Conservation (phyloP, 1,140 invertebrate genomes). For the Nebria ingens region DNA sequence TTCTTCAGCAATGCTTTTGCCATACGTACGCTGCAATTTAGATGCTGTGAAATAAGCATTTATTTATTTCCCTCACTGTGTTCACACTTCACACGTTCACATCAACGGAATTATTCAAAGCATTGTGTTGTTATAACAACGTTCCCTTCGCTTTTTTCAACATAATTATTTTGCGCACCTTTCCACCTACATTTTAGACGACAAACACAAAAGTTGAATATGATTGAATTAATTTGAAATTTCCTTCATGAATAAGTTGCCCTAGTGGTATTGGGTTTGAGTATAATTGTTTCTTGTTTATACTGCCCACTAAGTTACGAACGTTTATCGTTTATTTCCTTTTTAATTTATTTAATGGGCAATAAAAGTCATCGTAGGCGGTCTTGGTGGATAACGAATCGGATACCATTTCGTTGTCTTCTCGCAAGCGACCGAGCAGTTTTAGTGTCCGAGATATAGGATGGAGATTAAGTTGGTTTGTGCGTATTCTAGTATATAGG, state of each 20-base stretch:
- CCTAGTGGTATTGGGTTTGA: background rate
- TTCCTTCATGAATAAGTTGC: no score
- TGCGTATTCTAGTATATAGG: background rate
- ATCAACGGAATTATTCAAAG: background rate
- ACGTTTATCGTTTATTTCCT: slow-evolving; percentile 9
- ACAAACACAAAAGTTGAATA: no score
- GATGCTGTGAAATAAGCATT: background rate
- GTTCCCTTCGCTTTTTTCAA: background rate
- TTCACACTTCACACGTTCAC: background rate
- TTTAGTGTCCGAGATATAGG: slow-evolving; percentile 8
- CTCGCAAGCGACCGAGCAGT: slow-evolving; percentile 5
- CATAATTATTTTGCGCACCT: background rate
- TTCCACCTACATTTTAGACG: background rate
- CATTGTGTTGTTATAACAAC: background rate
- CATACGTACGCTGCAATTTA: background rate
- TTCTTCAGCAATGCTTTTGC: background rate
- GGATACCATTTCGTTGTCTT: slow-evolving; percentile 9
- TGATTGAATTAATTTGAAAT: no score
- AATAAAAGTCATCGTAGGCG: slow-evolving; percentile 9
- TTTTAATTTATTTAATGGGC: slow-evolving; percentile 9
- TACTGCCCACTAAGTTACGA: slow-evolving; percentile 3
- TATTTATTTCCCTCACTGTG: background rate
- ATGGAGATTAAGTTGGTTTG: background rate
- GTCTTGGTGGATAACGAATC: slow-evolving; percentile 9
- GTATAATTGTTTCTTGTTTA: slow-evolving; percentile 9